These are phyloP conservation scores for Delphinapterus leucas DNA, from an alignment of 2,113 vertebrate species.

Conservation along the genomic window DNA sequence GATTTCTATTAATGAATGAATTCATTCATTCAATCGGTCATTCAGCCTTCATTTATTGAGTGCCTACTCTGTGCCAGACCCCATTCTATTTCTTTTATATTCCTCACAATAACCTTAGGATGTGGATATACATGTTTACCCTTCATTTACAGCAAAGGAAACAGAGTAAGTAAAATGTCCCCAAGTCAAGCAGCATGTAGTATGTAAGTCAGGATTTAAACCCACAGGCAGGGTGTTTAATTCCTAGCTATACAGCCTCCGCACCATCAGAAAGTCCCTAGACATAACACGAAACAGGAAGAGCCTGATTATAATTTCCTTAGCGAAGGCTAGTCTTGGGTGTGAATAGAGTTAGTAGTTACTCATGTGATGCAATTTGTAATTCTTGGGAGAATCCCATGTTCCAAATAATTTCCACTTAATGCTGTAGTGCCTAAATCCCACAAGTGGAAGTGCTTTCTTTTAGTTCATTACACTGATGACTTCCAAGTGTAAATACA, in stretches of 20 bases:
- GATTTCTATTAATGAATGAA: not conserved
- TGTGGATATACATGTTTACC: not conserved
- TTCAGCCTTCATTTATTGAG: not conserved
- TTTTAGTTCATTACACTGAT: not conserved
- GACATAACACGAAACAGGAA: not conserved
- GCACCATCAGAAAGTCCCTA: not conserved
- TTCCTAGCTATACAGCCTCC: not conserved
- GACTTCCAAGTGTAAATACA: not conserved
- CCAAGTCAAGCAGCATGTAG: not conserved
- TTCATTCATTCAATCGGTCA: not conserved
- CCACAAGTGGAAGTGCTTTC: not conserved
- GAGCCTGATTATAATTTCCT: not conserved
- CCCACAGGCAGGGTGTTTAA: not conserved
- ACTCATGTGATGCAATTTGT: not conserved
- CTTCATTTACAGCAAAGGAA: not conserved
- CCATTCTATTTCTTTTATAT: not conserved
- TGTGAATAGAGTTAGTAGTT: not conserved
- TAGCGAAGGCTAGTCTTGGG: not conserved
- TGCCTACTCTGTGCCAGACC: not conserved
- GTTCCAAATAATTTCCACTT: not conserved
- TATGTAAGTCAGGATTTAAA: not conserved
- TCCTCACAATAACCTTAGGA: not conserved
- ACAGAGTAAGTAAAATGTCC: not conserved
- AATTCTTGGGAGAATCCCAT: not conserved
- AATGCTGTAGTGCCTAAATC: not conserved